Evolutionary conservation across 2,888 invertebrate species (phyloP), one percentile per base, ranked within the genome.

Genomic region (Hyles lineata): DNA sequence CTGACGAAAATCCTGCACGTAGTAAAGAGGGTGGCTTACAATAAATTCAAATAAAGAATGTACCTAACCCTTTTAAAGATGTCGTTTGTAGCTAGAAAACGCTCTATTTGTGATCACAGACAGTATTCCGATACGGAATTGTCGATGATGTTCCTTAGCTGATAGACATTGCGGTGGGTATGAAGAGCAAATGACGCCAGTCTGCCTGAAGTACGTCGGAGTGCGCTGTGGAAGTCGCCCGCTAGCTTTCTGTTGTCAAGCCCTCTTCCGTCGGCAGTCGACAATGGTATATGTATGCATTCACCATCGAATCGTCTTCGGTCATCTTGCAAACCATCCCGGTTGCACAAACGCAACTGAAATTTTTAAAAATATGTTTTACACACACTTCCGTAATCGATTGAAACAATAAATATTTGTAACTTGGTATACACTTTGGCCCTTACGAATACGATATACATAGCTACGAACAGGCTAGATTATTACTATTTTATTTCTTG

Each of bases 261-360:
- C n/a, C 35, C 6, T 61, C 75, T 25, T 17, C 32, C 70, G 0
- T 32, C 71, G 69, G 76, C n/a, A 71, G 5, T 70, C 76, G 75
- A 79, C 91, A 91, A n/a, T 75, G 82, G 70, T 82, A 75, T 52
- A 87, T 75, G 29, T 60, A 83, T 0, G 83, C 69, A 43, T 55
- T 78, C 1, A 29, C 50, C 0, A 61, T 0, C 0, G 0, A 3
- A 70, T 89, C 85, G 15, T 89, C 84, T 21, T 85, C 83, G 23
- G 70, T 19, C 7, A 72, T 2, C 50, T 43, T 7, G 72, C 91
- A 91, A 0, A 7, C 17, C 15, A 60, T 70, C 1, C 71, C 81
- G 0, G 7, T 0, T 0, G 23, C 70, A 75, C 91, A 92, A 2
- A 17, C 19, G 76, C 91, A 91, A 80, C 91, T 91, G 84, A 9